A percentile compares a stretch with the other conserved stretches of the same genome.
These are phyloP conservation scores for Caloenas nicobarica DNA, from an alignment of 2,113 vertebrate genomes.

Conservation along the genomic window DNA sequence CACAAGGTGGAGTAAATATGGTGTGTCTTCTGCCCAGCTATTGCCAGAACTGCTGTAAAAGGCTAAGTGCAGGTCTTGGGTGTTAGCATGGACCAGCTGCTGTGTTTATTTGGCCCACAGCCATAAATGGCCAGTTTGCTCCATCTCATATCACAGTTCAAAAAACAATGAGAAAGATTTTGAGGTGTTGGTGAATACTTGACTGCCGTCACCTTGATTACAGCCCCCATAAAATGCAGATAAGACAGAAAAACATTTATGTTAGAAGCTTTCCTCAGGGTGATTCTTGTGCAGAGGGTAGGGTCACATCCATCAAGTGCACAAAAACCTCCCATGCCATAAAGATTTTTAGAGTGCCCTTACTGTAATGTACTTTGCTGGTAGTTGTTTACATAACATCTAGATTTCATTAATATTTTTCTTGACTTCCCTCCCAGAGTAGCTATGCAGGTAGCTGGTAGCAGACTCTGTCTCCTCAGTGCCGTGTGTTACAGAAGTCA, in stretches of 20 bases:
- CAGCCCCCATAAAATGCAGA: background rate
- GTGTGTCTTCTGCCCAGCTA: background rate
- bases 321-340: background rate
- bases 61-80: background rate
- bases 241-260: background rate
- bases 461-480: background rate
- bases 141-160: background rate
- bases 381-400: background rate
- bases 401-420: background rate
- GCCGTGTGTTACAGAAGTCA: background rate
- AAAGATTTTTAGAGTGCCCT: background rate
- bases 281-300: background rate
- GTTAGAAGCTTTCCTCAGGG: background rate
- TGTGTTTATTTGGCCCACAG: background rate
- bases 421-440: background rate
- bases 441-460: background rate
- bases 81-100: background rate
- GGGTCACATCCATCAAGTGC: fast-evolving
- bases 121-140: background rate
- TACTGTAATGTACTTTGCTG: background rate
- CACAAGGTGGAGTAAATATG: background rate
- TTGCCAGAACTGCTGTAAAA: background rate
- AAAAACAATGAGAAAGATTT: background rate
- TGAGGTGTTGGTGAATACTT: background rate
- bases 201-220: background rate